A percentile compares a stretch with the other conserved stretches of the same genome.
Evolutionary conservation across 1,140 invertebrate species (phyloP).

Genomic region (Drosophila neocordata): DNA sequence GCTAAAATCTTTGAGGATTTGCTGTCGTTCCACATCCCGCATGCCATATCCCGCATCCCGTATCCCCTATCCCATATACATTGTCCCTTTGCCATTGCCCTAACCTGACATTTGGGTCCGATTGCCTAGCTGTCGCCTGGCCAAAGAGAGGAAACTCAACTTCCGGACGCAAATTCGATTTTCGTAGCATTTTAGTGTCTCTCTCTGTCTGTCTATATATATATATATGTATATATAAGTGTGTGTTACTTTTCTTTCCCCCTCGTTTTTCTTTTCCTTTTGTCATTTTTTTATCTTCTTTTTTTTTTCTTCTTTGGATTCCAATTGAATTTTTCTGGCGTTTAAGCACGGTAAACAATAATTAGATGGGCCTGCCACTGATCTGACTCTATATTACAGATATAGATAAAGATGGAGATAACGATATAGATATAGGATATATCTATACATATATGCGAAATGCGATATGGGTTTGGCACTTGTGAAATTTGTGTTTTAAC

Average conservation of each 20-base stretch:
- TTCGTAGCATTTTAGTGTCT: conserved; percentile 60
- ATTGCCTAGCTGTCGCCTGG: conserved; percentile 21
- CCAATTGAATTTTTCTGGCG: conserved; percentile 76
- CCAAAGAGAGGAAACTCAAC: conserved; percentile 44
- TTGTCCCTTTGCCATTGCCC: background rate
- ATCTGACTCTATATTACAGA: conserved; percentile 17
- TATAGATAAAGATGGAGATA: background rate
- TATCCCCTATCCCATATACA: background rate
- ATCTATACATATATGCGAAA: conserved; percentile 24
- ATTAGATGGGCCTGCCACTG: conserved; percentile 63
- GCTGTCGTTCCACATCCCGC: conserved; percentile 16
- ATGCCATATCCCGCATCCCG: background rate
- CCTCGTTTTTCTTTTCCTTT: background rate
- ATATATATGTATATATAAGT: background rate
- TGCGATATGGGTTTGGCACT: conserved; percentile 17
- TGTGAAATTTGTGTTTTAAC: background rate
- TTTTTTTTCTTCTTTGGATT: conserved; percentile 43
- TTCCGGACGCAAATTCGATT: conserved; percentile 75
- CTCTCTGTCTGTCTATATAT: background rate
- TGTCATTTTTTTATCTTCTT: background rate
- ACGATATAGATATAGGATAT: conserved; percentile 10
- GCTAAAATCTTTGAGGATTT: conserved; percentile 74
- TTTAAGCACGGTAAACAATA: conserved; percentile 77
- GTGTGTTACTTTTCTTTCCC: background rate
- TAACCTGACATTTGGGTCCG: conserved; percentile 7